Base-by-base conservation (phyloP, 2,888 invertebrate species). In the Oxycera nigricornis region DNA sequence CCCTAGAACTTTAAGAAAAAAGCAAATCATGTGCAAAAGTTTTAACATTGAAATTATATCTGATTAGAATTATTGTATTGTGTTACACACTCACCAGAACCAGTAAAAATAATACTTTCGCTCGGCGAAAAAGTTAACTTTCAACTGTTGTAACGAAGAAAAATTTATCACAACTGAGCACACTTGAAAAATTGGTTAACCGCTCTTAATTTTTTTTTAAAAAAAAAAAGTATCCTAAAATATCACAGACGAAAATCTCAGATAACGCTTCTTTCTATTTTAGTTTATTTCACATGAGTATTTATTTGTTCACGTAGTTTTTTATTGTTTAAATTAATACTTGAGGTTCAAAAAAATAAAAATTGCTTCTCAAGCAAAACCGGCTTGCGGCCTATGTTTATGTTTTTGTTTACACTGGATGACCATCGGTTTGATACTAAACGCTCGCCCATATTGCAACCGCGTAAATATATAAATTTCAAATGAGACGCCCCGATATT, bases 221-320 rank as follows among this genome's bases (percentile, higher is more conserved):
- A 14, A 46, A 46, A n/a, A n/a, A 24, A 35, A 35, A 11, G 6
- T 35, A 35, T 35, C 11, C 11, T 11, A 61, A 50, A 57, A 41
- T 72, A 72, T 72, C 72, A 72, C 72, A 72, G 57, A 24, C 35
- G 20, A 57, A 72, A 52, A 52, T 57, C 24, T 22, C 30, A 3
- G 3, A 55, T 7, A 55, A 3, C 2, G 2, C 3, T 55, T 6
- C 17, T 11, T 20, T 20, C 24, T 2, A 2, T 24, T 4, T 20
- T 2, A 55, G 24, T 22, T 35, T 20, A 17, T 55, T 50, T 55
- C 52, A 55, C 52, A 55, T 55, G 17, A 55, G 24, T 11, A 7
- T 7, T 35, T 35, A 35, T 7, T 35, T 35, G 9, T 55, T 55
- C 52, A 22, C 24, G 2, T 3, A 55, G 9, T 55, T 55, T 55